These are phyloP conservation scores for Distichodus sexfasciatus DNA, from an alignment of 2,797 vertebrate genomes.

Conservation along the genomic window DNA sequence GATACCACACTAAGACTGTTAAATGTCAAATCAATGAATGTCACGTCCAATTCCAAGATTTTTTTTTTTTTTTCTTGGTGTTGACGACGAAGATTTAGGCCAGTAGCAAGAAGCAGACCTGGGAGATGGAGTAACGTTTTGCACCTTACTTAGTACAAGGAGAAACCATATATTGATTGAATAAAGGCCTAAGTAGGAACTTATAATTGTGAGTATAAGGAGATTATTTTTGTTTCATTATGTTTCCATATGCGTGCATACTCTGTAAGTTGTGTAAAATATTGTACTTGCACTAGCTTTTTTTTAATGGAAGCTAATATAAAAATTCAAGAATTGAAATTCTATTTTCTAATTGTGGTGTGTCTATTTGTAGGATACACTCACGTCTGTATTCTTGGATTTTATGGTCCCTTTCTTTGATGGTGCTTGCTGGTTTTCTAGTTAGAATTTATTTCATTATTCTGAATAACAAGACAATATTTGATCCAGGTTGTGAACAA, in stretches of 20 bases:
- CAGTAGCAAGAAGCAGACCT: conserved; percentile 67
- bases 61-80: conserved; percentile 48
- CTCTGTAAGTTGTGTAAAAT: conserved; percentile 95
- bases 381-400: conserved; percentile 67
- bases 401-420: conserved; percentile 95
- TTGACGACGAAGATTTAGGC: conserved; percentile 68
- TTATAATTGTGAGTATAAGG: conserved; percentile 88
- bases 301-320: conserved; percentile 83
- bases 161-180: conserved; percentile 73
- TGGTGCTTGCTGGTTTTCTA: conserved; percentile 96
- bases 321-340: conserved; percentile 91
- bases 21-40: conserved; percentile 45
- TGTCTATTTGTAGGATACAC: conserved; percentile 97
- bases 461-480: conserved; percentile 89
- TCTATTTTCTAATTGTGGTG: conserved; percentile 96
- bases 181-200: conserved; percentile 85
- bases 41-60: conserved; percentile 52
- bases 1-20: conserved; percentile 40
- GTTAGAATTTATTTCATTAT: conserved; percentile 94
- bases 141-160: conserved; percentile 86
- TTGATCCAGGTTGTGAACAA: conserved; percentile 96
- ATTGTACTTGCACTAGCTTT: conserved; percentile 97
- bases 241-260: conserved; percentile 88
- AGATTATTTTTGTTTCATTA: conserved; percentile 70
- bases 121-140: conserved; percentile 82